Percentiles rank a stretch among this genome's conserved stretches.
phyloP scores from a whole-genome alignment of 2,888 invertebrate genomes.

The Cryptocephalus primarius region DNA sequence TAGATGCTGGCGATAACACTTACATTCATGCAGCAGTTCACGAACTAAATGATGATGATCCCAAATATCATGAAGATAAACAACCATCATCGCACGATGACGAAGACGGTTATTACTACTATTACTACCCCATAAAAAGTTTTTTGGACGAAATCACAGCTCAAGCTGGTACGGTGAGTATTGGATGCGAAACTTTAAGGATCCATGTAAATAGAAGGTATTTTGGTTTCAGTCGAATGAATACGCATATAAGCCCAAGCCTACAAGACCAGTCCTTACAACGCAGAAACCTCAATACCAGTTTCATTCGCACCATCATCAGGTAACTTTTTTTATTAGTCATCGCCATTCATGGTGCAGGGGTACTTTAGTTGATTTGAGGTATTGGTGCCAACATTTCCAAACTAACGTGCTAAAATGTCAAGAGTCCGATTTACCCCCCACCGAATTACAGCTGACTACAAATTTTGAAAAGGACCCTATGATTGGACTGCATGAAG shows the following conservation, averaged over 20 bases:
- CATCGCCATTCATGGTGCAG: too few species aligned
- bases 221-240: slow-evolving; percentile 7
- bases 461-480: too few species aligned
- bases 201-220: too few species aligned
- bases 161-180: slow-evolving; percentile 11
- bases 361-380: too few species aligned
- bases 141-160: slow-evolving; percentile 36
- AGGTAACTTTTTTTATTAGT: slow-evolving; percentile 14
- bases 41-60: slow-evolving; percentile 23
- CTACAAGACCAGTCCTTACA: slow-evolving; percentile 4
- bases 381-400: too few species aligned
- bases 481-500: too few species aligned
- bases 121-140: slow-evolving; percentile 43
- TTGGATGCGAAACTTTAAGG: neutral
- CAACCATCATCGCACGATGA: neutral
- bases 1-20: slow-evolving; percentile 24
- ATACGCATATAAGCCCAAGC: slow-evolving; percentile 5
- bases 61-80: neutral
- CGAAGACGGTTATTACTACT: slow-evolving; percentile 39
- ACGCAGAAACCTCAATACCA: slow-evolving; percentile 21
- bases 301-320: slow-evolving; percentile 28
- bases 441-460: too few species aligned
- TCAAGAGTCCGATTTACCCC: too few species aligned
- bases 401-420: too few species aligned
- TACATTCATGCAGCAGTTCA: slow-evolving; percentile 32